Evolutionary conservation across 2,113 vertebrate species (phyloP), one percentile per base, ranked within the genome.

Genomic region (Dipodomys spectabilis): DNA sequence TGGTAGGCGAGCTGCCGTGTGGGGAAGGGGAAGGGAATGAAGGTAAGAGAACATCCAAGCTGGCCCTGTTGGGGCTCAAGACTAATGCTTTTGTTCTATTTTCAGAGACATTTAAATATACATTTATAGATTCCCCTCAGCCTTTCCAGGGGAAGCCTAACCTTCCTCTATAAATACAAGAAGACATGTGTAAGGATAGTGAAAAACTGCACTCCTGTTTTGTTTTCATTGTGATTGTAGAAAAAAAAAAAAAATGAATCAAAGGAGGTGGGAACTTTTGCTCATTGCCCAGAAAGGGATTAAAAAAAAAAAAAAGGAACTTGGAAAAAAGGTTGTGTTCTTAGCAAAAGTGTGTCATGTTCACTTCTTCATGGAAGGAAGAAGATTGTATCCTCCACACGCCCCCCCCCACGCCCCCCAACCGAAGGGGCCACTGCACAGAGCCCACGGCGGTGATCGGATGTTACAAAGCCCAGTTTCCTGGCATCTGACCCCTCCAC

Each of bases 351-450:
- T 5, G 22, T 13, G 30, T 10, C 8, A 10, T 39, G 53, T 93
- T 45, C 6, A 49, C 11, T 1, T 28, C 8, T 13, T 32, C 39
- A 19, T 1, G 27, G 4, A 22, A 27, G 0, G 68, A 18, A 57
- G 12, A 60, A 2, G 53, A 22, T 0, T 0, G 0, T 32, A 2
- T 44, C 69, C 15, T 35, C 11, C 0, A 16, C 0, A 0, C 39
- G 39, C 39, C 39, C 39, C 39, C 39, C 39, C 39, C 39, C 39
- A 39, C 39, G 6, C 39, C 39, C 12, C 30, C 53, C 1, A 20
- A 9, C 23, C 25, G 8, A 27, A 28, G 7, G 65, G 65, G 23
- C 65, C 27, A 67, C 25, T 2, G 27, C 53, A 57, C 53, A 13
- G 8, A 32, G 13, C 35, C 28, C 28, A 6, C 35, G 35, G 25